Conservation (phyloP, 2,888 invertebrate genomes). For the Hypselothyrea guttata region DNA sequence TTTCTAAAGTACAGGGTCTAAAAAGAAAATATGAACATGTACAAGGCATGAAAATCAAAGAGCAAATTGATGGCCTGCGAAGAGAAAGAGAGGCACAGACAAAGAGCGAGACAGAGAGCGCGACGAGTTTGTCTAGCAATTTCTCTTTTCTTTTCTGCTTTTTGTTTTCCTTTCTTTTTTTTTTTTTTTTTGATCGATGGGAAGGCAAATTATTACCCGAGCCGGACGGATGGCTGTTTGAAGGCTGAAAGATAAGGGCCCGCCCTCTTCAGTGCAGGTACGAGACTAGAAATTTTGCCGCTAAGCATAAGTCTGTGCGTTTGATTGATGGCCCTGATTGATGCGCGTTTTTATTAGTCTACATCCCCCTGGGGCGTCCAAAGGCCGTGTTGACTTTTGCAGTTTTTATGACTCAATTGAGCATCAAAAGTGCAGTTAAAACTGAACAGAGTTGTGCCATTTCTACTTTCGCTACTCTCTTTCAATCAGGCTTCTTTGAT, state of each 20-base stretch:
- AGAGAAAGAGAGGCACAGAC: slow-evolving; percentile 41
- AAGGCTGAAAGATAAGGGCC: too few relatives aligned
- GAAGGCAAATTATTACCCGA: neutral
- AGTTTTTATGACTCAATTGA: slow-evolving; percentile 37
- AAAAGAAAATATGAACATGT: neutral
- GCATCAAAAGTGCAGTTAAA: neutral
- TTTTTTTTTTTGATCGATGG: slow-evolving; percentile 2
- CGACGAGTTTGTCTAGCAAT: slow-evolving; percentile 19
- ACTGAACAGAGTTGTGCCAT: neutral
- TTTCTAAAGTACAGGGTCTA: too few relatives aligned
- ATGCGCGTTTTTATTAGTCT: slow-evolving; percentile 19
- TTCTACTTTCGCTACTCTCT: too few relatives aligned
- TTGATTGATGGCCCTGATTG: slow-evolving; percentile 69
- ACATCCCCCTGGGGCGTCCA: slow-evolving; percentile 12
- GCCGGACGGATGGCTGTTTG: too few relatives aligned
- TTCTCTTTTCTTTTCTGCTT: neutral
- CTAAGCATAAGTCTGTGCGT: neutral
- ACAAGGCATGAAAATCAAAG: slow-evolving; percentile 47
- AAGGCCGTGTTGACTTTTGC: slow-evolving; percentile 6
- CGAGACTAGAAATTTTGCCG: neutral
- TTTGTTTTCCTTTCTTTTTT: neutral
- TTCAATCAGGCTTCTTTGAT: too few relatives aligned
- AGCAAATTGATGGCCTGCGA: slow-evolving; percentile 57
- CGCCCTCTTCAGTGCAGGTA: too few relatives aligned
- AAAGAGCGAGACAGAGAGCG: slow-evolving; percentile 1